A percentile compares a stretch with the other conserved stretches of the same genome.
Evolutionary conservation across 2,113 vertebrate genomes (phyloP).

Genomic region (Ptychochromis oligacanthus): DNA sequence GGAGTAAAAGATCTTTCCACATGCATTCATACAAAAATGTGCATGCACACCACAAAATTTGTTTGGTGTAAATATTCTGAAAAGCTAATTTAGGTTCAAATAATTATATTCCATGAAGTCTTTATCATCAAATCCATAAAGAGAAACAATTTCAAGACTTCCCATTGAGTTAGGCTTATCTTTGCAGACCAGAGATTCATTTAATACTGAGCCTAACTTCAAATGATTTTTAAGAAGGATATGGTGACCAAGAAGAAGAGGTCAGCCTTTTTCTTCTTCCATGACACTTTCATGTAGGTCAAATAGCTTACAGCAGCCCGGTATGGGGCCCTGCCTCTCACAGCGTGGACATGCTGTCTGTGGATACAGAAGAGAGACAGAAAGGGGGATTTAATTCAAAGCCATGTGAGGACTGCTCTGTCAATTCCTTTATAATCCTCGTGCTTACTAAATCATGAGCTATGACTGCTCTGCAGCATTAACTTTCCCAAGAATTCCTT

Average conservation of each 20-base stretch:
- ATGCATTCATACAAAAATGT: not conserved
- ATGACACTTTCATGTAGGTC: conserved; percentile 48
- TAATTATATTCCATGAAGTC: not conserved
- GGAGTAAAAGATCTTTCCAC: not conserved
- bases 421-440: conserved; percentile 55
- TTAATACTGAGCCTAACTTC: conserved; percentile 25
- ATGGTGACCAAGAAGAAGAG: conserved; percentile 21
- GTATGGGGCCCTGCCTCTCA: conserved; percentile 38
- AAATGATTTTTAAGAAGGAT: conserved; percentile 47
- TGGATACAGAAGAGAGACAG: conserved; percentile 38
- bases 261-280: conserved; percentile 40
- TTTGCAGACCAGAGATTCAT: conserved; percentile 43
- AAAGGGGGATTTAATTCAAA: conserved; percentile 34
- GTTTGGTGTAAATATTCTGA: not conserved
- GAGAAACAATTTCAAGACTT: conserved; percentile 3
- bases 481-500: conserved; percentile 51
- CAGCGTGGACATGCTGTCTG: conserved; percentile 31
- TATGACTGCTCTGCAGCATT: conserved; percentile 48
- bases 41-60: not conserved
- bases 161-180: conserved; percentile 54
- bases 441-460: conserved; percentile 44
- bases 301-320: conserved; percentile 38
- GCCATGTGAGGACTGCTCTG: conserved; percentile 47
- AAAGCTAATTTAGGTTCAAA: not conserved
- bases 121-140: conserved; percentile 34